Conservation (phyloP, 2,888 invertebrate genomes). For the Torymus texanus region DNA sequence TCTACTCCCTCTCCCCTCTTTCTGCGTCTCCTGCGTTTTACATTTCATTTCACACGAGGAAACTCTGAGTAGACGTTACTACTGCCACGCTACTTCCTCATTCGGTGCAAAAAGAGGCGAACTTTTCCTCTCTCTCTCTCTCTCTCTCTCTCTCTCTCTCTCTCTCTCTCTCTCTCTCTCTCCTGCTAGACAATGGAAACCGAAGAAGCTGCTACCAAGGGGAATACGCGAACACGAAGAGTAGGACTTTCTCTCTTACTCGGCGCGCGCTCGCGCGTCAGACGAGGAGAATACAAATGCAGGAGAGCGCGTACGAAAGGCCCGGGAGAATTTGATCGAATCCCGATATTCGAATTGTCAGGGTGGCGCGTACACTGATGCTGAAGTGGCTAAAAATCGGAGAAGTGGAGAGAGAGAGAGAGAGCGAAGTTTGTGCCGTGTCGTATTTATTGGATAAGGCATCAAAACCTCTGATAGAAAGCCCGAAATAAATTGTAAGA, state of each 20-base stretch:
- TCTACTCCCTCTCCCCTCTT: neutral
- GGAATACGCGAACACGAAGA: neutral
- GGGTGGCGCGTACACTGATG: neutral
- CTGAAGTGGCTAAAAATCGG: slow-evolving; percentile 38
- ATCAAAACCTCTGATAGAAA: slow-evolving; percentile 15
- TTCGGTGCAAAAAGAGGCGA: slow-evolving; percentile 20
- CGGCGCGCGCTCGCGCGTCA: neutral
- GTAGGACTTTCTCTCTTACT: slow-evolving; percentile 2
- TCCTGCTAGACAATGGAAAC: slow-evolving; percentile 34
- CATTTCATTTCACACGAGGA: slow-evolving; percentile 55
- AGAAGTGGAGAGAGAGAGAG: neutral
- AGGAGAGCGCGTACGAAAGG: neutral
- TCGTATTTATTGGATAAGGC: slow-evolving; percentile 27
- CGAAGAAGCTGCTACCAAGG: neutral
- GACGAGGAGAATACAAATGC: slow-evolving; percentile 48
- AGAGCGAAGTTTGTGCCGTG: neutral
- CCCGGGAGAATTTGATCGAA: slow-evolving; percentile 48
- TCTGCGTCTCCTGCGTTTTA: slow-evolving; percentile 35
- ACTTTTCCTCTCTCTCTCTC: slow-evolving; percentile 10
- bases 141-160: neutral
- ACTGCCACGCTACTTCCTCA: slow-evolving; percentile 21
- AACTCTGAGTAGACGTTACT: slow-evolving; percentile 22
- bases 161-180: slow-evolving; percentile 7
- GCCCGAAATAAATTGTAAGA: slow-evolving; percentile 36
- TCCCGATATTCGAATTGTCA: slow-evolving; percentile 42